A percentile compares a stretch with the other conserved stretches of the same genome.
Evolutionary conservation across 1,140 invertebrate genomes (phyloP).

Genomic region (Scaptomyza hsui): DNA sequence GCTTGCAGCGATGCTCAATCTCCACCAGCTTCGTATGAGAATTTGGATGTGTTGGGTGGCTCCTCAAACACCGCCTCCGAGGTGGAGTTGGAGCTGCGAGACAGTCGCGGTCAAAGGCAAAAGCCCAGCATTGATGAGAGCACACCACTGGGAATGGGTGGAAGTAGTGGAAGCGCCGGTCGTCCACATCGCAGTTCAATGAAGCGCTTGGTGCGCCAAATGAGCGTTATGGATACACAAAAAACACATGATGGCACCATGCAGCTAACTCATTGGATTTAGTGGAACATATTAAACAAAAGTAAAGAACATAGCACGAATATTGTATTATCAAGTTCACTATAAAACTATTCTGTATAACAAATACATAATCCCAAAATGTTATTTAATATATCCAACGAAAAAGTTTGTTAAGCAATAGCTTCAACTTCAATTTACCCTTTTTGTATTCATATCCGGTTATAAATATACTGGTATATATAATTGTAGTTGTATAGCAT

Average conservation of each 20-base stretch:
- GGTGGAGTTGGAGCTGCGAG: conserved; percentile 64
- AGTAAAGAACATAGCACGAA: neutral
- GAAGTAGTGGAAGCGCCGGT: conserved; percentile 45
- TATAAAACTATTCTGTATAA: neutral
- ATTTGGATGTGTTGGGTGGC: conserved; percentile 86
- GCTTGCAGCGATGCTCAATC: conserved; percentile 59
- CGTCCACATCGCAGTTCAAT: conserved; percentile 85
- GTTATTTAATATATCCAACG: neutral
- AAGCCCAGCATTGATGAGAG: conserved; percentile 71
- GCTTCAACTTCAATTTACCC: no score
- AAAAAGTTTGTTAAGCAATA: no score
- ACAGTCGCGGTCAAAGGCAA: conserved; percentile 43
- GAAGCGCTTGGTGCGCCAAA: conserved; percentile 88
- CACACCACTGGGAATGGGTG: conserved; percentile 79
- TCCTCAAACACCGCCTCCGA: conserved; percentile 79
- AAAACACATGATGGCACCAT: conserved; percentile 90
- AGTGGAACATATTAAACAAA: neutral
- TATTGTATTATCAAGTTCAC: neutral
- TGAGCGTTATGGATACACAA: conserved; percentile 91
- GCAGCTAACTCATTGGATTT: conserved; percentile 94
- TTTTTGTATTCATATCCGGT: conserved; percentile 42
- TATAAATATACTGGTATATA: conserved; percentile 21
- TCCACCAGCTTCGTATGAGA: conserved; percentile 86
- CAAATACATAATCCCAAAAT: neutral
- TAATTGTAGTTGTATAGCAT: neutral